Base-by-base conservation (phyloP, 2,888 invertebrate genomes). In the Eristalis tenax region DNA sequence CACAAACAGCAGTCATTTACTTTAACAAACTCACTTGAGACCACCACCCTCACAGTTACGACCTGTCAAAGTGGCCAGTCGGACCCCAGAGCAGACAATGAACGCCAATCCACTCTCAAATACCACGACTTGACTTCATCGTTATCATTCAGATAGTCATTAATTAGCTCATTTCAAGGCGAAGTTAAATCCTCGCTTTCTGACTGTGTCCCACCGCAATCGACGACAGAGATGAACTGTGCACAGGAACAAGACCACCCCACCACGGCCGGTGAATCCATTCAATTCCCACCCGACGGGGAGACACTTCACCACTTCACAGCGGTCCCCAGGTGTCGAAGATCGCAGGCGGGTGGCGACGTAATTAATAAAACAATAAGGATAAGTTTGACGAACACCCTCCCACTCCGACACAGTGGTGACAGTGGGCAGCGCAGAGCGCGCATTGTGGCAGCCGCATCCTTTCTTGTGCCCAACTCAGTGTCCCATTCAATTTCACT, bases 401-500 rank as follows among this genome's bases (percentile, higher is more conserved):
- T 32, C 32, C 32, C 32, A 4, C 32, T 26, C 32, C 6, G 5
- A n/a, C 6, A 18, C 8, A 18, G 8, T 18, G 50, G 11, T 22
- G 75, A 35, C 26, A 40, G 23, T 6, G 43, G 4, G 32, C 13
- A n/a, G 22, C 22, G 43, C 13, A 11, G 10, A 11, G 40, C 50
- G 4, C 22, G 1, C 15, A 13, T 15, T 15, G 22, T 13, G 40
- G n/a, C 35, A 50, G 15, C 35, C 13, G 13, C 35, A 40, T 66
- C 66, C 59, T 40, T n/a, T 38, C 38, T 40, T 59, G 4, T 68
- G 61, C 61, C 50, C 6, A 18, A 28, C 69, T 64, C 69, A 68
- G 63, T 40, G 68, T 22, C 43, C 75, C 78, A 83, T 86, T 83
- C 75, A 81, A 81, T 81, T 81, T 81, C 78, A 87, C 74, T 87